These are phyloP conservation scores for Strix uralensis DNA, from an alignment of 2,113 vertebrate genomes.

Conservation along the genomic window DNA sequence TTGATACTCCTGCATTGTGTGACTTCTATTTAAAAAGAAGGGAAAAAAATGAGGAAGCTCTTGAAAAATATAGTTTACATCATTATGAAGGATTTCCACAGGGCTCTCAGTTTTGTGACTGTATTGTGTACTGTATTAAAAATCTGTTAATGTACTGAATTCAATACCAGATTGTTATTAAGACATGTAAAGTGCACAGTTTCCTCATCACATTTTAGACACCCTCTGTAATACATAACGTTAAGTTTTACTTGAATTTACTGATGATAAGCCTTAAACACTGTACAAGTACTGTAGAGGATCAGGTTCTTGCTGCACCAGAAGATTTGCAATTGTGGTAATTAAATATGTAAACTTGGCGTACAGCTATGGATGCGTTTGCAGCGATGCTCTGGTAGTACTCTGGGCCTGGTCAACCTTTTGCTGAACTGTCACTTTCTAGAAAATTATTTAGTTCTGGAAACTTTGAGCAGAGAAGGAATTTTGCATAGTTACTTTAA, in stretches of 20 bases:
- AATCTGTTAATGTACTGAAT: background rate
- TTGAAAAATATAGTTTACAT: background rate
- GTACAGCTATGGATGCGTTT: background rate
- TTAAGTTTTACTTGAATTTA: background rate
- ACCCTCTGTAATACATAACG: background rate
- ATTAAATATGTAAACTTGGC: background rate
- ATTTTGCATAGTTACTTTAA: background rate
- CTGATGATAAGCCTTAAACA: background rate
- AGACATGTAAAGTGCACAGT: background rate
- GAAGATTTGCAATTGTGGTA: background rate
- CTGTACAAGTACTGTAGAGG: background rate
- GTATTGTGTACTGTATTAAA: background rate
- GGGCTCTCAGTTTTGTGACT: background rate
- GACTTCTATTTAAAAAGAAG: background rate
- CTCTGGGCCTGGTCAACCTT: background rate
- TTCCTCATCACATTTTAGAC: background rate
- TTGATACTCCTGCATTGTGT: background rate
- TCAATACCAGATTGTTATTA: background rate
- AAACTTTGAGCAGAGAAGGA: background rate
- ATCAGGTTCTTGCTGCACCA: background rate
- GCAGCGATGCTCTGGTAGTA: background rate
- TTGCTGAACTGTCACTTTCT: background rate
- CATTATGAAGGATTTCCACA: background rate
- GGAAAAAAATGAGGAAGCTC: background rate
- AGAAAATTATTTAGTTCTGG: background rate